Evolutionary conservation across 2,113 vertebrate genomes (phyloP), one percentile per base, ranked within the genome.

Genomic region (Pandion haliaetus): DNA sequence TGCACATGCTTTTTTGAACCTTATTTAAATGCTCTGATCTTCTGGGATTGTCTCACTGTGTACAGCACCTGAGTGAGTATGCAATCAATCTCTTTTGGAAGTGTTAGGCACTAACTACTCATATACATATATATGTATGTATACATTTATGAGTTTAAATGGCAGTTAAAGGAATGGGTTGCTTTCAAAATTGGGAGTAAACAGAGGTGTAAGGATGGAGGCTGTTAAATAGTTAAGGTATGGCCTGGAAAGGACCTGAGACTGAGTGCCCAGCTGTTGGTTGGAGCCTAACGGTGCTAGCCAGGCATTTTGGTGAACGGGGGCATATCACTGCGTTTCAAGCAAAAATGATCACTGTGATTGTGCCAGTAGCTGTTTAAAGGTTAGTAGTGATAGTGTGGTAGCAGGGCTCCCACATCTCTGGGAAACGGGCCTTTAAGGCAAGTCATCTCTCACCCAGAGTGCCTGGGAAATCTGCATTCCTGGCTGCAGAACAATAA

Each of bases 1-100:
- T 2, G 1, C 6, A 6, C 1, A 0, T 11, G 17, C 34, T 52
- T 14, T 8, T 11, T 9, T 14, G 11, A 49, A 24, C 57, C 13
- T 44, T 6, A 3, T 40, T 71, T 3, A 6, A 9, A 26, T 1
- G 2, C 57, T 88, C 21, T 23, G 32, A 11, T 15, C 71, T 14
- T 40, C 66, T 71, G 29, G 77, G 38, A 2, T 3, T 34, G 17
- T 38, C 44, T 73, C 55, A 0, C 26, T 61, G 17, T 3, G 20
- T 55, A 8, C 85, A 63, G 91, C 66, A 31, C 90, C 90, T 58
- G 52, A 13, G 31, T 44, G 58, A 67, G 58, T 29, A 6, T 2
- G 47, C 15, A 58, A 63, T 36, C 61, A 32, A 14, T 28, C 88
- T 61, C 71, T 58, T 5, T 6, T 24, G 72, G 81, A 18, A 54